Conservation (phyloP, 2,888 invertebrate genomes). For the Pseudococcus longispinus region DNA sequence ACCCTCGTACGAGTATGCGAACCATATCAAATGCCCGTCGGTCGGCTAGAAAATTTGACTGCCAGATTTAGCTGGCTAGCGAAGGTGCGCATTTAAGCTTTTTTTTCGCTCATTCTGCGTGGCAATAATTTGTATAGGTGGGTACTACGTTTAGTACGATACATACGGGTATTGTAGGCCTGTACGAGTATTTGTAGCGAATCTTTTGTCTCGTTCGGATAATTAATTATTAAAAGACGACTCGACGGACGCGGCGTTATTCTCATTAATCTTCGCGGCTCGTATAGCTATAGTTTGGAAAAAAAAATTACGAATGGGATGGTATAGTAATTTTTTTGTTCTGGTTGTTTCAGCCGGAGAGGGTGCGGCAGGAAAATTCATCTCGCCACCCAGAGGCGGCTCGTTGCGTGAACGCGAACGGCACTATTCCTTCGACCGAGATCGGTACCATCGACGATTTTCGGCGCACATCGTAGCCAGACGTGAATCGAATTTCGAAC, state of each 20-base stretch:
- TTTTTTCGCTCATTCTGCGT: neutral
- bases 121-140: neutral
- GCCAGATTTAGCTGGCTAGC: neutral
- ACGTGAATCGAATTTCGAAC: slow-evolving; percentile 60
- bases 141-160: too few species aligned
- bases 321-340: neutral
- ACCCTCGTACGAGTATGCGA: neutral
- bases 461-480: slow-evolving; percentile 61
- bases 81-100: neutral
- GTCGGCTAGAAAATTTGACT: neutral
- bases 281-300: neutral
- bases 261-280: neutral
- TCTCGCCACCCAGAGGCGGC: slow-evolving; percentile 59
- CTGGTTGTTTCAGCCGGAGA: neutral
- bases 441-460: slow-evolving; percentile 60
- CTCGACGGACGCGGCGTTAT: neutral
- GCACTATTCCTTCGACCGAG: slow-evolving; percentile 58
- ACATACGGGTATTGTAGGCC: too few species aligned
- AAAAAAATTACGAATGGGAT: too few species aligned
- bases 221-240: neutral
- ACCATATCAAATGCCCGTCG: neutral
- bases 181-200: neutral
- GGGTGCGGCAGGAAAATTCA: slow-evolving; percentile 33
- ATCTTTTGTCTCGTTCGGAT: neutral
- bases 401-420: slow-evolving; percentile 60